Conservation (phyloP, 2,113 vertebrate genomes). For the Pteruthius melanotis region DNA sequence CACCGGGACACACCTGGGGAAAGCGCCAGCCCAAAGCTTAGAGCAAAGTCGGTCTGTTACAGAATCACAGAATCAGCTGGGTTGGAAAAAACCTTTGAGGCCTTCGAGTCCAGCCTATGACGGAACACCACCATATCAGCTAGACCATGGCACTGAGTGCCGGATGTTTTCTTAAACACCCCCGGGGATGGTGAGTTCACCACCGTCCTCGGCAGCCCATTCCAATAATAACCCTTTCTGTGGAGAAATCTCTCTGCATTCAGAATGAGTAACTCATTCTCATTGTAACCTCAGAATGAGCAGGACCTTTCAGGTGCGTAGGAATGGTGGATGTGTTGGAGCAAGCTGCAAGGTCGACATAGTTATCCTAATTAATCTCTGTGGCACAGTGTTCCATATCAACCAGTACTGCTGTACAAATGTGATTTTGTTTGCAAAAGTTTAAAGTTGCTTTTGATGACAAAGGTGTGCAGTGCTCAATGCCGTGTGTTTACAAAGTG, state of each 20-base stretch:
- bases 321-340: too few species aligned
- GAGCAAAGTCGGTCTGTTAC: accelerated
- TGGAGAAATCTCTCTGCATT: background rate
- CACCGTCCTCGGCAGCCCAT: background rate
- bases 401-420: accelerated
- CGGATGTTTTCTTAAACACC: background rate
- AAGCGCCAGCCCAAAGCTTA: accelerated
- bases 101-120: too few species aligned
- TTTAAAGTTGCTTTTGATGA: background rate
- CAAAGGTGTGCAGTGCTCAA: accelerated
- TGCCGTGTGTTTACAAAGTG: accelerated
- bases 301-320: accelerated
- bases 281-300: background rate
- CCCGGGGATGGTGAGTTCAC: background rate
- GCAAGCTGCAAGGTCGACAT: background rate
- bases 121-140: background rate
- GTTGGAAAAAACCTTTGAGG: too few species aligned
- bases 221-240: background rate
- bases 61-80: background rate
- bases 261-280: too few species aligned
- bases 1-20: accelerated
- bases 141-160: background rate
- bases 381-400: accelerated
- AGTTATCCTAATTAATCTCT: accelerated
- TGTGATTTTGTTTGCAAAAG: background rate